These are phyloP conservation scores for Chelidonichthys spinosus DNA, from an alignment of 2,797 vertebrate species.

Conservation along the genomic window DNA sequence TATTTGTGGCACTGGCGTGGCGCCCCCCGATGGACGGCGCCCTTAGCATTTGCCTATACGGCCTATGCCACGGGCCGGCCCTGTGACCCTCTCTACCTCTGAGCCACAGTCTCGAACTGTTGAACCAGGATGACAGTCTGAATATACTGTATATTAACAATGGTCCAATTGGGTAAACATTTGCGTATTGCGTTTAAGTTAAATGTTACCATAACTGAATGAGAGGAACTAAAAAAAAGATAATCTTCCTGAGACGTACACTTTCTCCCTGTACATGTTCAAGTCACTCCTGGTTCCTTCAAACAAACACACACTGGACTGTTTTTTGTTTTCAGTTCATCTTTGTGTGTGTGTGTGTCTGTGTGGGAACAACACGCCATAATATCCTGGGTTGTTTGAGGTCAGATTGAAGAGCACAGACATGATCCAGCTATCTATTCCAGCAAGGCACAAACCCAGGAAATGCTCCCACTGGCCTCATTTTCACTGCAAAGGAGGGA, in stretches of 20 bases:
- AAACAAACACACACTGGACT: slow-evolving; percentile 17
- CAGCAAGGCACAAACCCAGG: slow-evolving; percentile 38
- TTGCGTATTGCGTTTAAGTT: not conserved
- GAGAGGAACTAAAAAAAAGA: not conserved
- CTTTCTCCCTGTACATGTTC: slow-evolving; percentile 15
- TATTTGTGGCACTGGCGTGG: too few species aligned
- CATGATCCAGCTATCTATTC: slow-evolving; percentile 55
- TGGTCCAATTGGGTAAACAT: too few species aligned
- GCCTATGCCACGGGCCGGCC: too few species aligned
- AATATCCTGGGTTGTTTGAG: slow-evolving; percentile 59
- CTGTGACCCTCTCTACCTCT: too few species aligned
- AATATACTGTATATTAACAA: too few species aligned
- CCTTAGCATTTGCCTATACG: too few species aligned
- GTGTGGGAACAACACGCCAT: slow-evolving; percentile 39
- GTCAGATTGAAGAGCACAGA: slow-evolving; percentile 59
- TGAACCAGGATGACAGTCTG: too few species aligned
- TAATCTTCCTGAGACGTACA: slow-evolving; percentile 10
- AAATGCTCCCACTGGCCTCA: slow-evolving; percentile 38
- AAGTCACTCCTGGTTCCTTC: slow-evolving; percentile 15
- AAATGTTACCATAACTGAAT: not conserved
- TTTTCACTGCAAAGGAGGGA: slow-evolving; percentile 32
- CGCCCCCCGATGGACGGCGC: too few species aligned
- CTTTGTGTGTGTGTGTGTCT: slow-evolving; percentile 18
- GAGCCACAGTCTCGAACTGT: too few species aligned
- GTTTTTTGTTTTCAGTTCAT: slow-evolving; percentile 38